A percentile compares a stretch with the other conserved stretches of the same genome.
These are phyloP conservation scores for Brachyopa scutellaris DNA, from an alignment of 2,888 invertebrate species.

Conservation along the genomic window DNA sequence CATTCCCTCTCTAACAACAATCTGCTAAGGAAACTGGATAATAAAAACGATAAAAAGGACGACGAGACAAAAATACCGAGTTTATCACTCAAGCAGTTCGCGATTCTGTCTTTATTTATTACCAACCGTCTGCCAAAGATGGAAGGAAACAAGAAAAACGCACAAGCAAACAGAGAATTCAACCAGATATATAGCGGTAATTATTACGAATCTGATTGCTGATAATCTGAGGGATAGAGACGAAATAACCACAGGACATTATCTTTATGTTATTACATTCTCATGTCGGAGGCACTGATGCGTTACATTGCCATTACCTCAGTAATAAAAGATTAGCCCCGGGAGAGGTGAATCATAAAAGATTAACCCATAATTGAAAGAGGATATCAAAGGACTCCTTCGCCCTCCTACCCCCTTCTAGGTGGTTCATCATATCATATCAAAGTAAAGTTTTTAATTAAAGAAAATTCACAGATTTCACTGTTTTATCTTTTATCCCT, in stretches of 20 bases:
- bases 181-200: conserved; percentile 37
- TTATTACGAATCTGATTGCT: conserved; percentile 59
- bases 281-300: background rate
- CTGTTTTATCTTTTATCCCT: conserved; percentile 13
- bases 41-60: conserved; percentile 56
- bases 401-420: too few species aligned
- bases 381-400: conserved; percentile 36
- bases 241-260: conserved; percentile 54
- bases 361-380: conserved; percentile 53
- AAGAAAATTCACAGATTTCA: conserved; percentile 53
- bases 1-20: background rate
- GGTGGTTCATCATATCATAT: conserved; percentile 40
- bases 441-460: conserved; percentile 72
- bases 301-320: conserved; percentile 10
- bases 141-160: conserved; percentile 1
- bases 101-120: conserved; percentile 49
- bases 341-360: conserved; percentile 37
- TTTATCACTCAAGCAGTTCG: conserved; percentile 61
- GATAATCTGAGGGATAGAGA: conserved; percentile 51
- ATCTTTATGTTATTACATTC: conserved; percentile 41
- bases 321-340: conserved; percentile 49
- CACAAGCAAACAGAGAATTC: background rate
- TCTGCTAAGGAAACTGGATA: conserved; percentile 28
- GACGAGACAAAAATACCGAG: conserved; percentile 54
- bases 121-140: conserved; percentile 12